phyloP scores from a whole-genome alignment of 2,888 invertebrate species.

The Galerucella calmariensis region DNA sequence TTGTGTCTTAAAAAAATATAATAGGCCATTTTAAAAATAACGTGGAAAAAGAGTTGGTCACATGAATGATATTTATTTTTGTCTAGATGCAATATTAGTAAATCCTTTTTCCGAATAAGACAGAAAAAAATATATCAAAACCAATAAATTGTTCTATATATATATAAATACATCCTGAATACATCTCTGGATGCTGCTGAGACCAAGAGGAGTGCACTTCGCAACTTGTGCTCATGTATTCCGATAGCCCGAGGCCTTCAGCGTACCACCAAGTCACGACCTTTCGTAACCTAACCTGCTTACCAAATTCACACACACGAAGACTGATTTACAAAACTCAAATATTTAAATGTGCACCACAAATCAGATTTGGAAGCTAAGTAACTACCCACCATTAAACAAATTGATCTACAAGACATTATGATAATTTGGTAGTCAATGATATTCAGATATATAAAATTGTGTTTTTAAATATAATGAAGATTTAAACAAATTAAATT shows the following conservation, averaged over 20 bases:
- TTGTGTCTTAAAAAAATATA: no score
- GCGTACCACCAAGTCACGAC: constrained; percentile 62
- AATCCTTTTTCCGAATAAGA: background rate
- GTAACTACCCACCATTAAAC: background rate
- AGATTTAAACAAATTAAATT: no score
- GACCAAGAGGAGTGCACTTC: constrained; percentile 53
- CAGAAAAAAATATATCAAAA: background rate
- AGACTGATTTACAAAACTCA: constrained; percentile 55
- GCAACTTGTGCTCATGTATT: constrained; percentile 56
- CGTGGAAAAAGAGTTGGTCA: no score
- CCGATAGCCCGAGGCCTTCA: constrained; percentile 54
- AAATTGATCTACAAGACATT: background rate
- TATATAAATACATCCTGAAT: constrained; percentile 5
- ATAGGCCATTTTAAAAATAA: no score
- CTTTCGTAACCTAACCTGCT: constrained; percentile 62
- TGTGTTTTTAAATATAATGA: no score
- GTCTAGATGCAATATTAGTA: no score
- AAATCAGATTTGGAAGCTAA: constrained; percentile 12
- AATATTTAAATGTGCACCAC: constrained; percentile 43
- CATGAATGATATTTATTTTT: no score
- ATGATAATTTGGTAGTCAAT: no score
- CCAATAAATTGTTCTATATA: background rate
- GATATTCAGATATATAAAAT: no score
- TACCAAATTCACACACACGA: constrained; percentile 59
- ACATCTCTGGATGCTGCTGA: constrained; percentile 34